Conservation (phyloP, 2,888 invertebrate species). For the Synanthedon vespiformis region DNA sequence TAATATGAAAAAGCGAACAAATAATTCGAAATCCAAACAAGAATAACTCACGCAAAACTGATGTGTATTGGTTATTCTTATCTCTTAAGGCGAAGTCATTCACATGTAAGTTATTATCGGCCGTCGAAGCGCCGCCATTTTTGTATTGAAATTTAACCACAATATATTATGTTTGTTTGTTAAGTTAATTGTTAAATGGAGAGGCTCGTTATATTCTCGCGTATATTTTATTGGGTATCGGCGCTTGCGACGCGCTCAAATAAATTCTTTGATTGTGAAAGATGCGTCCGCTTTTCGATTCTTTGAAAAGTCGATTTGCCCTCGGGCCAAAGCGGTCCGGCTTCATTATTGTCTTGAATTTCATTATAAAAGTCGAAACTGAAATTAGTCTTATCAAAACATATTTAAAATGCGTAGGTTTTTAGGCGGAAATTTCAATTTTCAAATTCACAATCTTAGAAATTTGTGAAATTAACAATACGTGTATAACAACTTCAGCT, state of each 20-base stretch:
- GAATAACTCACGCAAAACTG: slow-evolving; percentile 32
- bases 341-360: slow-evolving; percentile 30
- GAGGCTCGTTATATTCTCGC: slow-evolving; percentile 56
- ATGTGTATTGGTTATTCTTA: slow-evolving; percentile 23
- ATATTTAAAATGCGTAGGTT: neutral
- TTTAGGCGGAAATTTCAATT: no score
- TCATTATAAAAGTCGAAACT: slow-evolving; percentile 18
- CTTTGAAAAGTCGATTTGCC: slow-evolving; percentile 22
- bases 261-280: slow-evolving; percentile 62
- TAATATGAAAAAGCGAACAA: slow-evolving; percentile 12
- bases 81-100: slow-evolving; percentile 23
- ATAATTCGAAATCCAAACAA: slow-evolving; percentile 28
- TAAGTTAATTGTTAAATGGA: slow-evolving; percentile 70
- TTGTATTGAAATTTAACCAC: slow-evolving; percentile 64
- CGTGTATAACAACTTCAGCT: no score
- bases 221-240: slow-evolving; percentile 54
- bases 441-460: no score
- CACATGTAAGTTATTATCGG: slow-evolving; percentile 32
- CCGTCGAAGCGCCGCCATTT: slow-evolving; percentile 40
- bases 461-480: no score
- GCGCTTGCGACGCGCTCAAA: slow-evolving; percentile 30
- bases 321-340: slow-evolving; percentile 12
- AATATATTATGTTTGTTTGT: slow-evolving; percentile 71
- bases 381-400: neutral
- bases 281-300: slow-evolving; percentile 46